A percentile compares a stretch with the other conserved stretches of the same genome.
These are phyloP conservation scores for Ptychobarbus kaznakovi DNA, from an alignment of 2,797 vertebrate genomes.

Conservation along the genomic window DNA sequence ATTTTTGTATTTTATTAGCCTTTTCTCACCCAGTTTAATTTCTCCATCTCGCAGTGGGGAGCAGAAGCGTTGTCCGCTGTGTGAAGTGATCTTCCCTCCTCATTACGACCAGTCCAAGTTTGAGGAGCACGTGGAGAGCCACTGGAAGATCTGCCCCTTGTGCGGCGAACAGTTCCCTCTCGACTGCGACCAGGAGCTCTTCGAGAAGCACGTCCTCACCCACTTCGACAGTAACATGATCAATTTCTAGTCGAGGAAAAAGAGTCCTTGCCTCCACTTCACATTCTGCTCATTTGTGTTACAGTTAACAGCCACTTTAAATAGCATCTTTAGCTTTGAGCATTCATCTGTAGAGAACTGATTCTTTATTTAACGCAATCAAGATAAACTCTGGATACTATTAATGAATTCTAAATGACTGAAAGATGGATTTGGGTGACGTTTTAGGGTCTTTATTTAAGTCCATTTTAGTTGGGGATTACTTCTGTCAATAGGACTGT, in stretches of 20 bases:
- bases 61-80: conserved; percentile 94
- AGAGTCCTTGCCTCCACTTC: conserved; percentile 48
- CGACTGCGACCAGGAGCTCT: conserved; percentile 94
- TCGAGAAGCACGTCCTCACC: conserved; percentile 95
- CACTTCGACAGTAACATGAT: conserved; percentile 92
- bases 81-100: conserved; percentile 95
- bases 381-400: conserved; percentile 1
- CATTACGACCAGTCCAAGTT: conserved; percentile 98
- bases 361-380: conserved; percentile 34
- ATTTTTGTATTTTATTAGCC: background rate
- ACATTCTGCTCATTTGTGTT: conserved; percentile 54
- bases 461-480: conserved; percentile 6
- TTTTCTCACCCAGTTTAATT: background rate
- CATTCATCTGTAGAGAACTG: conserved; percentile 39
- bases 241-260: conserved; percentile 83
- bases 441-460: conserved; percentile 30
- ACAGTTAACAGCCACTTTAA: conserved; percentile 42
- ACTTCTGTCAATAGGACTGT: conserved; percentile 6
- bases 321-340: conserved; percentile 41
- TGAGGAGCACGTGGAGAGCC: conserved; percentile 96
- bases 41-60: conserved; percentile 79
- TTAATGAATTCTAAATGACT: background rate
- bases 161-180: conserved; percentile 97
- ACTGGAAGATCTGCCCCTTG: conserved; percentile 99
- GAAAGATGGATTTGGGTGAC: background rate